These are phyloP conservation scores for Chironomus tentans DNA, from an alignment of 2,888 invertebrate species.

Conservation along the genomic window DNA sequence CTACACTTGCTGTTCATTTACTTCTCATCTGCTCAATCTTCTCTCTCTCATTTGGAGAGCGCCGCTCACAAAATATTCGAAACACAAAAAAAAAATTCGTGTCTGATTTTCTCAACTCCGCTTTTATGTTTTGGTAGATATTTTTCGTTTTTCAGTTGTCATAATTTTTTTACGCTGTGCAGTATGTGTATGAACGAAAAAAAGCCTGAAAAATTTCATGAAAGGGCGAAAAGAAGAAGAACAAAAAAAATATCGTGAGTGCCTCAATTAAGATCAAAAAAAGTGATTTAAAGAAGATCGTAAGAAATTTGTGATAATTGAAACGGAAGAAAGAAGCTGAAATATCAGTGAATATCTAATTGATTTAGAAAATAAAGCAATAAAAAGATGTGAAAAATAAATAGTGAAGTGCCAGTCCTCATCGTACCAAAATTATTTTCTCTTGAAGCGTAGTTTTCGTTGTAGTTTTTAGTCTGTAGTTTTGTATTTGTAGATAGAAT, in stretches of 20 bases:
- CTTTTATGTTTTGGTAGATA: constrained; percentile 25
- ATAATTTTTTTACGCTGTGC: background rate
- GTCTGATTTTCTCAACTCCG: background rate
- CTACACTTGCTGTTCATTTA: background rate
- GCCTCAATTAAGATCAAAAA: too few species aligned
- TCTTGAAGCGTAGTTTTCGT: constrained; percentile 19
- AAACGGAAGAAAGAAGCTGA: background rate
- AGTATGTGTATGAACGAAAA: constrained; percentile 7
- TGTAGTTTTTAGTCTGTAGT: constrained; percentile 25
- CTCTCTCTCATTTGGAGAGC: background rate
- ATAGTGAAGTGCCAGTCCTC: too few species aligned
- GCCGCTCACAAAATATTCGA: background rate
- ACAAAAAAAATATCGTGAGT: too few species aligned
- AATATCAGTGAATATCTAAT: background rate
- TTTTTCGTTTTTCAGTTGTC: constrained; percentile 25
- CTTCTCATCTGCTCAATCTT: background rate
- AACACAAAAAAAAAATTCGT: background rate
- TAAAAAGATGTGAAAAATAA: too few species aligned
- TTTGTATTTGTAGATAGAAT: constrained; percentile 7
- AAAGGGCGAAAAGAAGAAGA: too few species aligned
- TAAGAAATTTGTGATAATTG: constrained; percentile 7
- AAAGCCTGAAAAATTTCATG: background rate
- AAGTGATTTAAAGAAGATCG: too few species aligned
- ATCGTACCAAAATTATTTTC: background rate
- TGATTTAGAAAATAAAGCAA: too few species aligned